Evolutionary conservation across 2,113 vertebrate genomes (phyloP).

Genomic region (Tyrannus savana): DNA sequence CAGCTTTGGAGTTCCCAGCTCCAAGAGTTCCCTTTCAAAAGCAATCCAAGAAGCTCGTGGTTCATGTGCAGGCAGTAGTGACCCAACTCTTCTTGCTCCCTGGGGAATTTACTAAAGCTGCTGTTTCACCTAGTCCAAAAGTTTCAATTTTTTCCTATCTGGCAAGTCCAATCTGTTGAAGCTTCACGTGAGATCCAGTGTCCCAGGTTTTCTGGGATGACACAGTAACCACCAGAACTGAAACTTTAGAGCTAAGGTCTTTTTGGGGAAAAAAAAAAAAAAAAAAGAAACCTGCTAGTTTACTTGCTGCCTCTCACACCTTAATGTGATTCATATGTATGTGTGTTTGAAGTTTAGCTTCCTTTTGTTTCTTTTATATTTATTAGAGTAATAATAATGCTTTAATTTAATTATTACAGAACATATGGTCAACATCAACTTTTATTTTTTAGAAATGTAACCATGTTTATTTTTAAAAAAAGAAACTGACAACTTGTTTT

Average conservation of each 20-base stretch:
- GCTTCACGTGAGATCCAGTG: constrained; percentile 15
- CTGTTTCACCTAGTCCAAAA: constrained; percentile 73
- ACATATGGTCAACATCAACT: constrained; percentile 72
- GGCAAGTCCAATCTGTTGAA: constrained; percentile 40
- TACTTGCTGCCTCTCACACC: constrained; percentile 80
- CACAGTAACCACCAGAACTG: constrained; percentile 53
- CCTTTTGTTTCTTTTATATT: constrained; percentile 79
- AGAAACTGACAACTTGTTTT: constrained; percentile 78
- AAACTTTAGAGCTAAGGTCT: constrained; percentile 72
- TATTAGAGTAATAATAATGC: constrained; percentile 81
- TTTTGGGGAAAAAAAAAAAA: constrained; percentile 3
- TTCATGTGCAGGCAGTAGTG: constrained; percentile 61
- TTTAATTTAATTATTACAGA: constrained; percentile 78
- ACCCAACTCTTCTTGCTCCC: constrained; percentile 55
- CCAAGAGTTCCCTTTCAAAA: constrained; percentile 52
- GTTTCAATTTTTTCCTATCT: constrained; percentile 68
- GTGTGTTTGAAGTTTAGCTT: constrained; percentile 77
- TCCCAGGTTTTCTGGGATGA: constrained; percentile 24
- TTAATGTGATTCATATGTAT: constrained; percentile 79
- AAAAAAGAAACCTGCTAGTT: constrained; percentile 64
- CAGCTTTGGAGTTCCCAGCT: constrained; percentile 64
- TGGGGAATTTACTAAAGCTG: constrained; percentile 71
- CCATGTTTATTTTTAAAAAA: constrained; percentile 72
- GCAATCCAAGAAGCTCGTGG: constrained; percentile 44
- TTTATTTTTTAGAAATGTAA: constrained; percentile 77